Evolutionary conservation across 2,113 vertebrate species (phyloP).

Genomic region (Hippopotamus amphibius): DNA sequence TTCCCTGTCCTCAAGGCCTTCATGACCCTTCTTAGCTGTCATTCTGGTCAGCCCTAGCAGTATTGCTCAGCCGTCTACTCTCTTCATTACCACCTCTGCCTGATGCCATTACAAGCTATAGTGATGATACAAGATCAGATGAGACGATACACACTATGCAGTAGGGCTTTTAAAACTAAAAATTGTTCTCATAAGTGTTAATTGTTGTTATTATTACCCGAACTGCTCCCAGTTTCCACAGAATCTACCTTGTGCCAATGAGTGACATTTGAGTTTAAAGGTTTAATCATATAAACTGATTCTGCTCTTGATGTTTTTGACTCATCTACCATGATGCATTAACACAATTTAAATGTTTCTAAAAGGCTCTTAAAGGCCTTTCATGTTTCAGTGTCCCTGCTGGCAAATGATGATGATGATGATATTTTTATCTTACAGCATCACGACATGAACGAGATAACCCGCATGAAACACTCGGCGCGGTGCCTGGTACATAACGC

Average conservation of each 20-base stretch:
- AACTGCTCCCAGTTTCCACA: slow-evolving; percentile 2
- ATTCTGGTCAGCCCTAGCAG: neutral
- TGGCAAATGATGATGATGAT: neutral
- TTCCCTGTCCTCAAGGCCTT: neutral
- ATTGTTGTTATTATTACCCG: neutral
- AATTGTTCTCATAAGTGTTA: neutral
- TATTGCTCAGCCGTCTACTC: neutral
- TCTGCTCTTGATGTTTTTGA: slow-evolving; percentile 13
- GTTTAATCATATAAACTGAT: slow-evolving; percentile 10
- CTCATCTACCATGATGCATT: slow-evolving; percentile 7
- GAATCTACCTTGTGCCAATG: slow-evolving; percentile 14
- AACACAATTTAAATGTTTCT: neutral
- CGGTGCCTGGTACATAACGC: neutral
- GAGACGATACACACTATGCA: neutral
- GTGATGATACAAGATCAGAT: slow-evolving; percentile 10
- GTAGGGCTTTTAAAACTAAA: neutral
- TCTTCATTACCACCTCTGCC: neutral
- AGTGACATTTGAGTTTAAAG: slow-evolving; percentile 3
- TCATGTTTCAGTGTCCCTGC: neutral
- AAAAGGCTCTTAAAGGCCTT: neutral
- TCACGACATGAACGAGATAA: slow-evolving; percentile 20
- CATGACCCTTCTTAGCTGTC: neutral
- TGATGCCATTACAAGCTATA: neutral
- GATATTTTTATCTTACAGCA: neutral
- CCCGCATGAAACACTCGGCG: neutral